Evolutionary conservation across 2,113 vertebrate species (phyloP).

Genomic region (Gnathonemus echidnorhynchus): DNA sequence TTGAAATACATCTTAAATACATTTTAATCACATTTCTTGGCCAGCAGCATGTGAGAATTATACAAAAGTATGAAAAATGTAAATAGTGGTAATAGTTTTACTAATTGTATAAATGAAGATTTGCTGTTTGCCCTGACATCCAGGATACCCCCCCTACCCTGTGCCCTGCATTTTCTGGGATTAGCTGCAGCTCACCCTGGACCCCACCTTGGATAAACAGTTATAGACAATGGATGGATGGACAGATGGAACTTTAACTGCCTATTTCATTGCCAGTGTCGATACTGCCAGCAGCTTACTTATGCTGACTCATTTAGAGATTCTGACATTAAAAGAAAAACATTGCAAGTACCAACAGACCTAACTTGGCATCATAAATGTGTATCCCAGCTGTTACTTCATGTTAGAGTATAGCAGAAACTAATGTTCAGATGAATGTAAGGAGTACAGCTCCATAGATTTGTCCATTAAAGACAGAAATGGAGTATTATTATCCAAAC

Average conservation of each 20-base stretch:
- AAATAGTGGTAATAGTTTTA: background rate
- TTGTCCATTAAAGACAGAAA: background rate
- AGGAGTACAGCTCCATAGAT: background rate
- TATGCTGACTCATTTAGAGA: background rate
- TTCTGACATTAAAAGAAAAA: background rate
- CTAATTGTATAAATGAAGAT: background rate
- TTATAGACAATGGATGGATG: background rate
- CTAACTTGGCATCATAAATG: background rate
- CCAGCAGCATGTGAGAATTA: background rate
- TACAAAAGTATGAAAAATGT: background rate
- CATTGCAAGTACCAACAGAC: background rate
- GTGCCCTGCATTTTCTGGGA: background rate
- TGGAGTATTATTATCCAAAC: background rate
- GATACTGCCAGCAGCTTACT: background rate
- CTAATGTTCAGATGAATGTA: background rate
- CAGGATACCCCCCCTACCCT: background rate
- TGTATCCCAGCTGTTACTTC: background rate
- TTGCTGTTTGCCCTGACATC: background rate
- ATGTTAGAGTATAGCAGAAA: background rate
- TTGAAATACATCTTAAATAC: background rate
- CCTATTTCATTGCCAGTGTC: background rate
- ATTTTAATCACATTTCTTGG: background rate
- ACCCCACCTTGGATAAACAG: background rate
- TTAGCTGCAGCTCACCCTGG: background rate
- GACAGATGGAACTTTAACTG: background rate